phyloP scores from a whole-genome alignment of 2,888 invertebrate species.

The Hyposoter dolosus region DNA sequence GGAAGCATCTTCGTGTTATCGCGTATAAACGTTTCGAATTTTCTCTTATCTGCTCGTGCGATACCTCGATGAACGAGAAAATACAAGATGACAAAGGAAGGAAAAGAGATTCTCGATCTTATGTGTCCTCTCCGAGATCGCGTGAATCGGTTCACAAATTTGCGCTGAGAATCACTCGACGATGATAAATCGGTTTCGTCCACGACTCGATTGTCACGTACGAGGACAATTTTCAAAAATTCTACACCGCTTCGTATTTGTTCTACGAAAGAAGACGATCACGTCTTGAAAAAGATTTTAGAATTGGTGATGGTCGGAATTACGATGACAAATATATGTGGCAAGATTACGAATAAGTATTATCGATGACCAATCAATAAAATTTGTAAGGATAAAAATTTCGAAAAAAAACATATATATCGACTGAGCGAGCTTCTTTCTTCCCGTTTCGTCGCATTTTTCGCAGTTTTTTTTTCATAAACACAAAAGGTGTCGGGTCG shows the following conservation, averaged over 20 bases:
- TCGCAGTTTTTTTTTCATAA: slow-evolving; percentile 9
- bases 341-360: neutral
- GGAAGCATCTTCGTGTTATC: slow-evolving; percentile 70
- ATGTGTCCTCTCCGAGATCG: slow-evolving; percentile 49
- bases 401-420: slow-evolving; percentile 11
- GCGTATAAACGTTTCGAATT: slow-evolving; percentile 75
- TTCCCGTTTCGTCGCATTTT: neutral
- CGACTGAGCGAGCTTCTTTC: slow-evolving; percentile 3
- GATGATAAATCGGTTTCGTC: slow-evolving; percentile 64
- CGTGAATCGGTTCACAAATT: slow-evolving; percentile 66
- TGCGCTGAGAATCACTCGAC: slow-evolving; percentile 53
- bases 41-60: slow-evolving; percentile 72
- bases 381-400: neutral
- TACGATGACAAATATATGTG: neutral
- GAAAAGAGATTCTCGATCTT: slow-evolving; percentile 23
- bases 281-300: slow-evolving; percentile 3
- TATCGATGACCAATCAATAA: neutral
- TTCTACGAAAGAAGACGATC: neutral
- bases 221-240: slow-evolving; percentile 59
- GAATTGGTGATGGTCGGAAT: neutral
- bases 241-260: slow-evolving; percentile 29
- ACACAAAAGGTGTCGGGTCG: slow-evolving; percentile 40
- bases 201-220: slow-evolving; percentile 66
- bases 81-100: slow-evolving; percentile 40
- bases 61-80: slow-evolving; percentile 70